These are phyloP conservation scores for Mantis religiosa DNA, from an alignment of 2,888 invertebrate genomes.

Conservation along the genomic window DNA sequence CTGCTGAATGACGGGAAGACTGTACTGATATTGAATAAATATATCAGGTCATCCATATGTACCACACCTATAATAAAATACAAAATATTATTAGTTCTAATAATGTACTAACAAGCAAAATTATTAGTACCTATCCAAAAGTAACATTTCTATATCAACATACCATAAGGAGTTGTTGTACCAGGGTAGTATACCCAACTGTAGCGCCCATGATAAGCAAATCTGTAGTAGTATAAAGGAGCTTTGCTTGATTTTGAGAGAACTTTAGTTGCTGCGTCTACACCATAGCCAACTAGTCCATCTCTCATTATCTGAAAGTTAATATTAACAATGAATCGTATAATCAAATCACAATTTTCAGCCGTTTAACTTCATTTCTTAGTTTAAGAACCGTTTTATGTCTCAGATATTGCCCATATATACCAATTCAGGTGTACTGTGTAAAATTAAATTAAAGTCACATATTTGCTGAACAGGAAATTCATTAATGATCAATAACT, in stretches of 20 bases:
- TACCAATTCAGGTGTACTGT: no score
- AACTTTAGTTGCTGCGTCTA: slow-evolving; percentile 58
- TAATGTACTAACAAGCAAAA: no score
- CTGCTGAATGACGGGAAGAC: slow-evolving; percentile 43
- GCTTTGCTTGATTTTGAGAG: slow-evolving; percentile 52
- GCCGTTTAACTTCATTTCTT: no score
- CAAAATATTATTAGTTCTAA: no score
- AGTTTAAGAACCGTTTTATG: no score
- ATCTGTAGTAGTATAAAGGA: slow-evolving; percentile 37
- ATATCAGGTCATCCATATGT: slow-evolving; percentile 53
- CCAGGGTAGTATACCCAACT: background rate
- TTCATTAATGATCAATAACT: no score
- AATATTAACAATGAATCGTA: background rate
- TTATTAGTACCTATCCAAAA: no score
- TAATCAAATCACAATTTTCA: no score
- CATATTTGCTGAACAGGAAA: no score
- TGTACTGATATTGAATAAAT: slow-evolving; percentile 45
- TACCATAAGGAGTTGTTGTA: background rate
- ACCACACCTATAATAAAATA: slow-evolving; percentile 42
- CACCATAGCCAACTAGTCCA: slow-evolving; percentile 54
- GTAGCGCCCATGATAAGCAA: background rate
- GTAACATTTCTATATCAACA: background rate
- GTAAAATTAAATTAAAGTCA: no score
- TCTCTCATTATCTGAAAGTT: slow-evolving; percentile 55
- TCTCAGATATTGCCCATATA: no score